Evolutionary conservation across 2,888 invertebrate species (phyloP).

Genomic region (Macrosiphum euphorbiae): DNA sequence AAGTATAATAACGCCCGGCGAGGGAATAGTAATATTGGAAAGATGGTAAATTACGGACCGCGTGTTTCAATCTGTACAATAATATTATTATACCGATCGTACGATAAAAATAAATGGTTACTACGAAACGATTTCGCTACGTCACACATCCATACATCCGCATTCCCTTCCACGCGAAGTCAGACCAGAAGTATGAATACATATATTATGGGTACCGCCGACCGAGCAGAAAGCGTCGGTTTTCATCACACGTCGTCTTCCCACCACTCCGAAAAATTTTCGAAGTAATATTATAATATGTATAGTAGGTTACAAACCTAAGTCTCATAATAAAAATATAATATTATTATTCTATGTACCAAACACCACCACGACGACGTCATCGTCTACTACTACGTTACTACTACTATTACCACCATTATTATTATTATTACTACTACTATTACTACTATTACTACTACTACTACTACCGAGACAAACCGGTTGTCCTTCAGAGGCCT

Average conservation of each 20-base stretch:
- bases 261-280: background rate
- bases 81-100: conserved; percentile 12
- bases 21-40: background rate
- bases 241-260: conserved; percentile 3
- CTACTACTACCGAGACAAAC: conserved; percentile 39
- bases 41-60: background rate
- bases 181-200: background rate
- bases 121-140: conserved; percentile 5
- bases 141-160: conserved; percentile 21
- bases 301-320: background rate
- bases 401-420: background rate
- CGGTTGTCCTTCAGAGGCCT: conserved; percentile 60
- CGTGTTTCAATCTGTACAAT: background rate
- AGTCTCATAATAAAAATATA: background rate
- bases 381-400: background rate
- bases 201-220: background rate
- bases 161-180: background rate
- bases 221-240: background rate
- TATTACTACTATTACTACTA: background rate
- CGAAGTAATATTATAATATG: no score
- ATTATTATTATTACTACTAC: background rate
- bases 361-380: conserved; percentile 6
- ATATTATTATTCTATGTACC: conserved; percentile 3
- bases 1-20: background rate
- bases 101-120: background rate